phyloP scores from a whole-genome alignment of 1,140 invertebrate genomes.

The Apis cerana region DNA sequence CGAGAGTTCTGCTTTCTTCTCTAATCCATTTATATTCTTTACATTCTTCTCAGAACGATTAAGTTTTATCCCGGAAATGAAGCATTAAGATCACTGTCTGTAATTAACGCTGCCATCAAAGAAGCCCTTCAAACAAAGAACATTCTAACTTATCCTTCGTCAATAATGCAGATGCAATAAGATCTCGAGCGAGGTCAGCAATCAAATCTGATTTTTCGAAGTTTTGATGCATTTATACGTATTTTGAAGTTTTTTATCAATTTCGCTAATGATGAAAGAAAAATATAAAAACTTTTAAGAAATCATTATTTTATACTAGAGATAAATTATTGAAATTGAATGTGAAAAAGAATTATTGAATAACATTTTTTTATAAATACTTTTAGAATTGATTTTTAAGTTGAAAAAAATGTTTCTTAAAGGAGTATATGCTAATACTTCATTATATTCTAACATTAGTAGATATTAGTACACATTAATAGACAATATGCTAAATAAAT shows the following conservation, averaged over 20 bases:
- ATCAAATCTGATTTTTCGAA: not conserved
- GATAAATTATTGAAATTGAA: not conserved
- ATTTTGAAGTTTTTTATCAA: not conserved
- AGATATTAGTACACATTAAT: no score
- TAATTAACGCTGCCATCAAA: not conserved
- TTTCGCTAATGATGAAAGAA: not conserved
- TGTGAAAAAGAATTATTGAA: not conserved
- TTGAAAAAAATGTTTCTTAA: no score
- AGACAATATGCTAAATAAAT: no score
- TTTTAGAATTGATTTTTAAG: not conserved
- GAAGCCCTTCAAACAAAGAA: not conserved
- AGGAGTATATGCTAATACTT: no score
- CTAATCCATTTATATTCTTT: no score
- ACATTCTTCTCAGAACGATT: not conserved
- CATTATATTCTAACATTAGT: no score
- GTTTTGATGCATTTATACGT: not conserved
- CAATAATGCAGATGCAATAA: slow-evolving; percentile 4
- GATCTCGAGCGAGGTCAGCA: slow-evolving; percentile 1
- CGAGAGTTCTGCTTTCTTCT: no score
- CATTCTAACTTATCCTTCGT: not conserved
- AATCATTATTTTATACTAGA: not conserved
- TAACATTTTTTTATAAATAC: not conserved
- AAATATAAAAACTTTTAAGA: not conserved
- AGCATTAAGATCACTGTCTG: not conserved
- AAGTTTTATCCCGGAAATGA: not conserved